Conservation (phyloP, 2,797 vertebrate species). For the Paguma larvata region DNA sequence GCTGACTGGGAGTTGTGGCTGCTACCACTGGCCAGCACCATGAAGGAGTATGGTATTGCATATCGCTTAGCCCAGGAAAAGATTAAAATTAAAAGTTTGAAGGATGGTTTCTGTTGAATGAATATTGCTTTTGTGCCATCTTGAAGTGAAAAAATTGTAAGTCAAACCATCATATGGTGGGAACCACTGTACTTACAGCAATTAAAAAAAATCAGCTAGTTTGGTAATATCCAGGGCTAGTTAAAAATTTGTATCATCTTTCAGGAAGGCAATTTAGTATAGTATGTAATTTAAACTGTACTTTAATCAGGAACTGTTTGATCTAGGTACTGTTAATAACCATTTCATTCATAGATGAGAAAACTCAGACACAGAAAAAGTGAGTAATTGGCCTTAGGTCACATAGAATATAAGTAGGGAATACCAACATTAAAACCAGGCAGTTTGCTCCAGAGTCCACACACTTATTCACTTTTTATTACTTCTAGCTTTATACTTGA, state of each 20-base stretch:
- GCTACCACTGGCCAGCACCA: not conserved
- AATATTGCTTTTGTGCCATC: not conserved
- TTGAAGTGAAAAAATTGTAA: not conserved
- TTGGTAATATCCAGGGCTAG: not conserved
- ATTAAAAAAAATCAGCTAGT: not conserved
- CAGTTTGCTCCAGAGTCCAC: constrained; percentile 29
- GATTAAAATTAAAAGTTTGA: not conserved
- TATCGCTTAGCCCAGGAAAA: not conserved
- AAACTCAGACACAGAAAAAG: constrained; percentile 22
- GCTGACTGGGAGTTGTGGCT: not conserved
- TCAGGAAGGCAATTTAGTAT: not conserved
- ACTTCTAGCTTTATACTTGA: constrained; percentile 30
- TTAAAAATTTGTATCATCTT: not conserved
- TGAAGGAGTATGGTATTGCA: not conserved
- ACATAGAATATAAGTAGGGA: constrained; percentile 32
- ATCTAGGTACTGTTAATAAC: not conserved
- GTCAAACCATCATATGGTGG: not conserved
- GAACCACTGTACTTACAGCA: not conserved
- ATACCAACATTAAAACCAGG: not conserved
- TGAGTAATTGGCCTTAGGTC: constrained; percentile 9
- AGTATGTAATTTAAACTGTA: constrained; percentile 15
- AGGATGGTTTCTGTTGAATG: not conserved
- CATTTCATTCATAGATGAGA: constrained; percentile 62
- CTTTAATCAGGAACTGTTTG: not conserved
- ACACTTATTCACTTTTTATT: constrained; percentile 24